A percentile compares a stretch with the other conserved stretches of the same genome.
Evolutionary conservation across 2,888 invertebrate genomes (phyloP).

Genomic region (Cheilosia vernalis): DNA sequence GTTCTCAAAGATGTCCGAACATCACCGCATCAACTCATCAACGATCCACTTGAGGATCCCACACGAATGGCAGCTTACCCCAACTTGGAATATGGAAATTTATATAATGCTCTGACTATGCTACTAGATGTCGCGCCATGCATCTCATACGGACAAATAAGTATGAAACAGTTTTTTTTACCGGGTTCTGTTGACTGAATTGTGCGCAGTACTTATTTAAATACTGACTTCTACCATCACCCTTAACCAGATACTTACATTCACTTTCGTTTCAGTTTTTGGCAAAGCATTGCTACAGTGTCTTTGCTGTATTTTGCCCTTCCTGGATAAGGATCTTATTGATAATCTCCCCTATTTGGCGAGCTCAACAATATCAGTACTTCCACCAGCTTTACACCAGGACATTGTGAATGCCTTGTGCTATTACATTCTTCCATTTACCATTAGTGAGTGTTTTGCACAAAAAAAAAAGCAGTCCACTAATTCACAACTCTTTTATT

Average conservation of each 20-base stretch:
- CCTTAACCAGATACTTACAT: no score
- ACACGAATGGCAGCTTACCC: constrained; percentile 96
- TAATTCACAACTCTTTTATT: not conserved
- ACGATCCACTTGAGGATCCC: constrained; percentile 92
- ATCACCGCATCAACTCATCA: constrained; percentile 95
- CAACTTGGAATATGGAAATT: constrained; percentile 97
- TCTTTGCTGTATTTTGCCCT: constrained; percentile 96
- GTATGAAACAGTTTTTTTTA: constrained; percentile 83
- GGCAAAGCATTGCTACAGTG: constrained; percentile 97
- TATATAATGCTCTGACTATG: constrained; percentile 93
- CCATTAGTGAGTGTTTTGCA: constrained; percentile 89
- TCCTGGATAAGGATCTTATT: constrained; percentile 97
- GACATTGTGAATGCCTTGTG: constrained; percentile 97
- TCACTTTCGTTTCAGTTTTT: constrained; percentile 87
- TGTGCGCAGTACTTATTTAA: no score
- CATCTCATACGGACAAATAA: constrained; percentile 93
- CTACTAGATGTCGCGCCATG: constrained; percentile 95
- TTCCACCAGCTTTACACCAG: constrained; percentile 95
- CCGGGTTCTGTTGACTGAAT: no score
- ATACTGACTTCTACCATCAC: no score
- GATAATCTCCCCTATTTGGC: constrained; percentile 97
- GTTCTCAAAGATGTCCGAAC: constrained; percentile 98
- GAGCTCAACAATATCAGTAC: constrained; percentile 96
- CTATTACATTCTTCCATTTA: constrained; percentile 97
- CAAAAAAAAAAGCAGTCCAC: constrained; percentile 8